Conservation (phyloP, 53 echinoderm and acorn worm genomes). For the Henricia sp. region DNA sequence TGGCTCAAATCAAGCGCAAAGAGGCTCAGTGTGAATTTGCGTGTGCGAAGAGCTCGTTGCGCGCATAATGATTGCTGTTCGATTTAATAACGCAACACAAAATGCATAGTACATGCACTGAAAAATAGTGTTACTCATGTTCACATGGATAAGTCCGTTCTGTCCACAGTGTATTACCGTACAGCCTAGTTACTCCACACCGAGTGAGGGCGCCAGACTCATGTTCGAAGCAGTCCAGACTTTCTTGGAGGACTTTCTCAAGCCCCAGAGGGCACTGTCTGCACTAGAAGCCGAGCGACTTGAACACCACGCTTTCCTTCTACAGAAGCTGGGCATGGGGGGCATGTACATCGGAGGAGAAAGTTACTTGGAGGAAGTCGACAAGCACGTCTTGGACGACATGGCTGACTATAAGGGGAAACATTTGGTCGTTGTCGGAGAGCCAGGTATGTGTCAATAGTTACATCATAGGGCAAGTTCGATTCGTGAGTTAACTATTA, state of each 20-base stretch:
- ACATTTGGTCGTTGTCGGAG: conserved; percentile 66
- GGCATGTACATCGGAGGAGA: conserved; percentile 81
- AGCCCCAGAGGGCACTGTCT: conserved; percentile 56
- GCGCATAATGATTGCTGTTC: too few relatives aligned
- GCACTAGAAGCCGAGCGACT: conserved; percentile 64
- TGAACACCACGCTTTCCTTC: conserved; percentile 76
- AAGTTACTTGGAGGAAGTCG: conserved; percentile 58
- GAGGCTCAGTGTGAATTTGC: too few relatives aligned
- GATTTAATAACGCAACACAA: too few relatives aligned
- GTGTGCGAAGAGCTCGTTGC: too few relatives aligned
- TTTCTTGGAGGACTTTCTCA: conserved; percentile 60
- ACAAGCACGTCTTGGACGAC: conserved; percentile 38
- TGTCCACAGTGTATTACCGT: conserved; percentile 68
- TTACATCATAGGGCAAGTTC: too few relatives aligned
- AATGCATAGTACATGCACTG: too few relatives aligned
- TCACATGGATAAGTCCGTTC: neutral
- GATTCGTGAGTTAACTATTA: too few relatives aligned
- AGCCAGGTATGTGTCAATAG: conserved; percentile 79
- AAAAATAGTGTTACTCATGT: neutral
- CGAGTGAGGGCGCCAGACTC: conserved; percentile 76
- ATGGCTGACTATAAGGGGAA: conserved; percentile 3
- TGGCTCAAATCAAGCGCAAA: too few relatives aligned
- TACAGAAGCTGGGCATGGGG: conserved; percentile 77
- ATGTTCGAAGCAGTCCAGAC: conserved; percentile 84
- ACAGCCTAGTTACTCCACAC: conserved; percentile 69